Percentiles rank a stretch among this genome's conserved stretches.
Evolutionary conservation across 2,113 vertebrate species (phyloP).

Genomic region (Corydoras sp.): DNA sequence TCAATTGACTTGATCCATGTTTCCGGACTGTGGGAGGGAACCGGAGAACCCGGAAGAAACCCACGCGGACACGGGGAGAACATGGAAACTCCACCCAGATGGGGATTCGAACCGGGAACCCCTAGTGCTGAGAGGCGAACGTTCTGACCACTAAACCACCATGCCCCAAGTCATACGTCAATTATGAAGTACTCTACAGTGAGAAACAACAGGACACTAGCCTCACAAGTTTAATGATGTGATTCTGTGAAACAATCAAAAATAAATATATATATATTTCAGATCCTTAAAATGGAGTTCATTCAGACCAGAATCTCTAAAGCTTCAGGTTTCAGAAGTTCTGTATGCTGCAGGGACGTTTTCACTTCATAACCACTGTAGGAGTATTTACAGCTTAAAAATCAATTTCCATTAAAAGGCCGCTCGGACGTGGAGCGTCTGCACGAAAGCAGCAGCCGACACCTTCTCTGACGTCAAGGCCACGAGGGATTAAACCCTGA

Average conservation of each 20-base stretch:
- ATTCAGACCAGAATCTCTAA: neutral
- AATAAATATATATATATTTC: neutral
- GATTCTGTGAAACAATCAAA: neutral
- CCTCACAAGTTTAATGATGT: neutral
- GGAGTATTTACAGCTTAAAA: constrained; percentile 29
- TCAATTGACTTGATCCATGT: too few relatives aligned
- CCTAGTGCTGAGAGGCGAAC: too few relatives aligned
- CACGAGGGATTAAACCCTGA: constrained; percentile 3
- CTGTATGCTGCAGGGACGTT: neutral
- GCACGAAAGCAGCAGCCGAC: neutral
- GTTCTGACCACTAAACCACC: too few relatives aligned
- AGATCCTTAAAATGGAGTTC: neutral
- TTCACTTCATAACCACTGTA: constrained; percentile 16
- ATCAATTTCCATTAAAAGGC: constrained; percentile 32
- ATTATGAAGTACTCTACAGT: neutral
- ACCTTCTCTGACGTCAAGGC: constrained; percentile 31
- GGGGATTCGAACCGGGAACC: too few relatives aligned
- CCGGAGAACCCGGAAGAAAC: too few relatives aligned
- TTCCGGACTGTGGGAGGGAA: too few relatives aligned
- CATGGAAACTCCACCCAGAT: too few relatives aligned
- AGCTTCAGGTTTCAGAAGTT: neutral
- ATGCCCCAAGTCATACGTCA: neutral
- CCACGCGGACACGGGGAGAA: too few relatives aligned
- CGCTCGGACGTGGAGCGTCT: neutral
- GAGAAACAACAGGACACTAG: neutral